These are phyloP conservation scores for Pempheris klunzingeri DNA, from an alignment of 2,797 vertebrate genomes.

Conservation along the genomic window DNA sequence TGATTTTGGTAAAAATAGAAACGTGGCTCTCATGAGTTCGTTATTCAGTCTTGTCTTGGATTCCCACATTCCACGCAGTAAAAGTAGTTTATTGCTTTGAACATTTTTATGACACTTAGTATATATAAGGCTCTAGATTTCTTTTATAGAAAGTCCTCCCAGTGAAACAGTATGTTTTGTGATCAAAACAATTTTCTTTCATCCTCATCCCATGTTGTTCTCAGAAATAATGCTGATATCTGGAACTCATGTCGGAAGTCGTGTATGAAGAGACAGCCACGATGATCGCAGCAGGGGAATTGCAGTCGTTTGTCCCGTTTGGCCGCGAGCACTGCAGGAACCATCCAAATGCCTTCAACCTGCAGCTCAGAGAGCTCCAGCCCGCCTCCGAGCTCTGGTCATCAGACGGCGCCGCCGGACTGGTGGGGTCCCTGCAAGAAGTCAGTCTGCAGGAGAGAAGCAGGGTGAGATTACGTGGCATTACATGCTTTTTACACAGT, in stretches of 20 bases:
- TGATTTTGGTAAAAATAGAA: not conserved
- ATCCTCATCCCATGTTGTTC: not conserved
- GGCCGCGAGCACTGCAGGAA: constrained; percentile 97
- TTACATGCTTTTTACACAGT: not conserved
- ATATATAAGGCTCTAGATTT: not conserved
- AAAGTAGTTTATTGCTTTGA: not conserved
- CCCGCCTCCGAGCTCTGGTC: constrained; percentile 97
- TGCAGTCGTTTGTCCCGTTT: constrained; percentile 98
- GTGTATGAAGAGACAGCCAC: constrained; percentile 98
- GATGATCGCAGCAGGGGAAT: constrained; percentile 99
- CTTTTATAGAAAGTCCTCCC: not conserved
- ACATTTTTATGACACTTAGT: not conserved
- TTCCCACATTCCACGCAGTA: not conserved
- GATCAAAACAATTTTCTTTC: not conserved
- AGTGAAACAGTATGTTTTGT: not conserved
- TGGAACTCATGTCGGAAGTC: constrained; percentile 99
- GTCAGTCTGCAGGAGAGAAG: constrained; percentile 96
- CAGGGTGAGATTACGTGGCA: constrained; percentile 82
- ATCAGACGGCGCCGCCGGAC: constrained; percentile 94
- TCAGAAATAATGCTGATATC: constrained; percentile 99
- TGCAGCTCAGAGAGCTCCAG: constrained; percentile 97
- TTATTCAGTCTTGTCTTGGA: not conserved
- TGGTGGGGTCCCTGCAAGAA: constrained; percentile 96
- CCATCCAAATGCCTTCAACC: constrained; percentile 96
- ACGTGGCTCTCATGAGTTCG: too few species aligned